These are phyloP conservation scores for Cantharis rustica DNA, from an alignment of 2,888 invertebrate species.

Conservation along the genomic window DNA sequence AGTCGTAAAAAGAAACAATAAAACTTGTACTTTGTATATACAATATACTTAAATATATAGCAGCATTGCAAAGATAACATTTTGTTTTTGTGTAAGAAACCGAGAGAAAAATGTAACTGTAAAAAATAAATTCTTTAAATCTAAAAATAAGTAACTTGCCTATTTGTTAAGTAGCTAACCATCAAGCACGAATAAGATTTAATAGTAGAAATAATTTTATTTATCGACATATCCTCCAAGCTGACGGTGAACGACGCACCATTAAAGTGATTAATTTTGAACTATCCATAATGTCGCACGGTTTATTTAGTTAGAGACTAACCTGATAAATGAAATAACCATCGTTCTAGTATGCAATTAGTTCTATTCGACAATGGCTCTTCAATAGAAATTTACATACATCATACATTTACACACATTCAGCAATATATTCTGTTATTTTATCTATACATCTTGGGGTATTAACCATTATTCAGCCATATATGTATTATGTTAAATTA, in stretches of 20 bases:
- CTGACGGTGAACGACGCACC: slow-evolving; percentile 8
- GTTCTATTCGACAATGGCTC: slow-evolving; percentile 21
- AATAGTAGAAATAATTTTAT: slow-evolving; percentile 8
- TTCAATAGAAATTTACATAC: slow-evolving; percentile 24
- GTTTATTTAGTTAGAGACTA: slow-evolving; percentile 22
- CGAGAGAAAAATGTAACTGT: not conserved
- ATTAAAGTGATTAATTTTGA: slow-evolving; percentile 19
- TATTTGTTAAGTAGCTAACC: not conserved
- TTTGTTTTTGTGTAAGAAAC: not conserved
- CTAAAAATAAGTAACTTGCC: not conserved
- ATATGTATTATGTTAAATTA: not conserved
- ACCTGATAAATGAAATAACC: slow-evolving; percentile 21
- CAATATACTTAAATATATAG: not conserved
- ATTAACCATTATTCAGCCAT: not conserved
- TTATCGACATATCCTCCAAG: slow-evolving; percentile 3
- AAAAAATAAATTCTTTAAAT: not conserved
- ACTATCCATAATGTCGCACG: slow-evolving; percentile 17
- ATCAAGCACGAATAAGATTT: not conserved
- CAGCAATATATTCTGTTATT: slow-evolving; percentile 2
- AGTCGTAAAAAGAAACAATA: slow-evolving; percentile 12
- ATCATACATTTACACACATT: slow-evolving; percentile 1
- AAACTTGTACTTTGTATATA: slow-evolving; percentile 3
- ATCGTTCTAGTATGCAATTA: slow-evolving; percentile 18
- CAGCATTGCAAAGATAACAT: slow-evolving; percentile 1
- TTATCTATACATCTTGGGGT: slow-evolving; percentile 1